Evolutionary conservation across 2,888 invertebrate species (phyloP).

Genomic region (Rhagonycha lutea): DNA sequence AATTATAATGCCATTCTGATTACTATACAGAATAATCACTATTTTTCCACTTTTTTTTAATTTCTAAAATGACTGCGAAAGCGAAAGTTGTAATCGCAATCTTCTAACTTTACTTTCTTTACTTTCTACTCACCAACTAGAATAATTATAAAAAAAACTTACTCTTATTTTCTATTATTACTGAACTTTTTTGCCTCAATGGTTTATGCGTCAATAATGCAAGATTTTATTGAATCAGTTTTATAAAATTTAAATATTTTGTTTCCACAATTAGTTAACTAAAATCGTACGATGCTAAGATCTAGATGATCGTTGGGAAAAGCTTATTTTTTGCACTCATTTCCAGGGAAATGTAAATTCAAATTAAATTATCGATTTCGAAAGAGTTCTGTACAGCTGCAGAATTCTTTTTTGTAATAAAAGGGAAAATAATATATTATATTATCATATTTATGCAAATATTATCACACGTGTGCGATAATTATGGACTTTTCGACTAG

Average conservation of each 20-base stretch:
- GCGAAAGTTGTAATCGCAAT: slow-evolving; percentile 31
- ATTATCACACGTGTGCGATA: no score
- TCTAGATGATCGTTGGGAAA: no score
- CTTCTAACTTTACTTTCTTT: slow-evolving; percentile 42
- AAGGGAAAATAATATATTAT: no score
- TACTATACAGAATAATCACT: not conserved
- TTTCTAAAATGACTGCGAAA: slow-evolving; percentile 30
- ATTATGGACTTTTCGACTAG: no score
- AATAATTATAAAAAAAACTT: slow-evolving; percentile 31
- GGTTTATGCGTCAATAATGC: not conserved
- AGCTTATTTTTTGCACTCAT: no score
- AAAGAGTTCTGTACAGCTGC: no score
- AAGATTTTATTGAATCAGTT: not conserved
- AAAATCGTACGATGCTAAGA: no score
- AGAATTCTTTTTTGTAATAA: no score
- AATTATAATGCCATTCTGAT: not conserved
- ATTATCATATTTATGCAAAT: no score
- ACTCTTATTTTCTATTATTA: slow-evolving; percentile 31
- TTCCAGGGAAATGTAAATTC: no score
- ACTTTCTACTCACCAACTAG: slow-evolving; percentile 42
- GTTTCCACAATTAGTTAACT: not conserved
- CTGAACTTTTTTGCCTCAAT: slow-evolving; percentile 24
- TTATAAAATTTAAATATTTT: not conserved
- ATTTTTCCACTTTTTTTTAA: slow-evolving; percentile 25
- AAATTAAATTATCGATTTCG: no score